Base-by-base conservation (phyloP, 1,140 invertebrate genomes). In the Spodoptera frugiperda region DNA sequence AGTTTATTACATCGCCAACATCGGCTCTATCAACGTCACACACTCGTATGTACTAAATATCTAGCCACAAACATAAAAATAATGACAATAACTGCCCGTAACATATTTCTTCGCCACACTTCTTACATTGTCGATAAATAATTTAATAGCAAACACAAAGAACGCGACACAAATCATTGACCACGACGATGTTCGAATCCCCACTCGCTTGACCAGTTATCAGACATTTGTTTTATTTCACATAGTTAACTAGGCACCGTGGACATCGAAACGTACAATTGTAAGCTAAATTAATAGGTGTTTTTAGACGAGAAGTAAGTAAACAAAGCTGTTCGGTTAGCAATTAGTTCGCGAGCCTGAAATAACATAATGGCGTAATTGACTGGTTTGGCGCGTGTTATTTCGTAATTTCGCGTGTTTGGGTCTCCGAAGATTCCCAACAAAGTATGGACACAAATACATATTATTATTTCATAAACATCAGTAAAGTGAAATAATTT, bases 361-460 rank as follows among this genome's bases (percentile, higher is more conserved):
- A 78, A 63, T 77, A 78, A 74, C 70, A 55, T 86, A 86, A 87
- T 81, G 67, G 80, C 71, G 76, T 85, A 82, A 84, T 78, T 84
- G 77, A 76, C 30, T 57, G 65, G 76, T 84, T 83, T 77, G 78
- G 78, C 78, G 33, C 79, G 81, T 83, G 78, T 81, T 83, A 81
- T 82, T 82, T 83, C 78, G 75, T 82, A 81, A 84, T 81, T 85
- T 82, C 54, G 78, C 77, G 73, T 81, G 74, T 72, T 75, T 19
- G 25, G 9, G 25, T 68, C 68, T 15, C 51, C 67, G 61, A 73
- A 75, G 46, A 70, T 76, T 44, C 57, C 19, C 11, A 3, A 30
- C 17, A 48, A 30, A 59, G 21, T 57, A 25, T 71, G 44, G 33
- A 30, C 44, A 33, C 33, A 70, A 79, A 76, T 76, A 67, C 25